Base-by-base conservation (phyloP, 2,888 invertebrate species). In the Thera obeliscata region DNA sequence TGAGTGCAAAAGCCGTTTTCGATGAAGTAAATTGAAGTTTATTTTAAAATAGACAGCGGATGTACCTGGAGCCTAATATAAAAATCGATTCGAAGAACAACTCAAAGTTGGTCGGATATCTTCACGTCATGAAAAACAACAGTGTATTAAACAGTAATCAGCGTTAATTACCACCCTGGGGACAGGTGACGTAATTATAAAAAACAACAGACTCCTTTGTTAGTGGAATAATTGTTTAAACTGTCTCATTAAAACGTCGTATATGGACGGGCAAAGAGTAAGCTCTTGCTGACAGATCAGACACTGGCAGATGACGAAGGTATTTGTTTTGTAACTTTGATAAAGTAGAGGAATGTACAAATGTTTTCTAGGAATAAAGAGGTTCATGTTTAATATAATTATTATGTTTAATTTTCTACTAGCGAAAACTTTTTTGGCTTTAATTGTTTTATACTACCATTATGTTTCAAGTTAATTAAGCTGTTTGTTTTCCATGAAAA, bases 71-170 rank as follows among this genome's bases (percentile, higher is more conserved):
- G 22, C 22, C 22, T 22, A 22, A 22, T 22, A 22, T 22, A 22
- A 22, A 22, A 22, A 22, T 22, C 22, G 22, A 22, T 41, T 41
- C 41, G 7, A 41, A 41, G 22, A 5, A 6, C 61, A 62, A 48
- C 54, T 38, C 5, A 61, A 72, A 69, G 71, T 71, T 61, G 72
- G 72, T n/a, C 66, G 60, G 68, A 74, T 73, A 65, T 61, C 66
- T 71, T 61, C 60, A 56, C 57, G 66, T 70, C 70, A 76, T 61
- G 46, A 59, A 57, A 64, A 66, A 66, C 63, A 65, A 70, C 61
- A 73, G 75, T 77, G 76, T 85, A 88, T 87, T 88, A 33, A 83
- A 84, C 79, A 76, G 79, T 84, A 87, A 88, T 87, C 84, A 86
- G 75, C 76, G 82, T 84, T 83, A 87, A 88, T 87, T 83, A 81